Percentiles rank a stretch among this genome's conserved stretches.
These are phyloP conservation scores for Erpornis zantholeuca DNA, from an alignment of 2,113 vertebrate species.

Conservation along the genomic window DNA sequence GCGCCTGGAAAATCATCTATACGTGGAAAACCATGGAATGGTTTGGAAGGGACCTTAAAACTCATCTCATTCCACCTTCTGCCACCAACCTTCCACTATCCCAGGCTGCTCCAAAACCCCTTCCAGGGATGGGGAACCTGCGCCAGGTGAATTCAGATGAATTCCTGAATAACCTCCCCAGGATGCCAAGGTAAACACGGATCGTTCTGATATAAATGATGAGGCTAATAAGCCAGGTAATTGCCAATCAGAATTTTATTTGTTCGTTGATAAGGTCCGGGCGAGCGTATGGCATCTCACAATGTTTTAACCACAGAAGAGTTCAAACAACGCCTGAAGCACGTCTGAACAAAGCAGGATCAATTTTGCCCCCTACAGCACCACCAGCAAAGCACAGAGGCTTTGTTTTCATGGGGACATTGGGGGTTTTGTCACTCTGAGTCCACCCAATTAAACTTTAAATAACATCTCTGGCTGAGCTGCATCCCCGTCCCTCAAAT, in stretches of 20 bases:
- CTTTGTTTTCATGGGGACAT: background rate
- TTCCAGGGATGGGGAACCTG: background rate
- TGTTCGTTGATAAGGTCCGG: no score
- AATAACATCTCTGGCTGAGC: background rate
- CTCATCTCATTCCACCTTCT: background rate
- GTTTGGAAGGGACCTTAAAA: background rate
- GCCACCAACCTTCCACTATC: background rate
- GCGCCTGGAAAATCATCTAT: background rate
- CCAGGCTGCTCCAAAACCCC: background rate
- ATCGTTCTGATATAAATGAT: no score
- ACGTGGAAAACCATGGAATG: background rate
- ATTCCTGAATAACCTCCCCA: background rate
- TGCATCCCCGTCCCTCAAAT: background rate
- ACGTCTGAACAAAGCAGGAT: fast-evolving
- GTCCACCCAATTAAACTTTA: background rate
- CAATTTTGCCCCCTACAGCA: fast-evolving
- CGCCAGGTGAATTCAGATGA: background rate
- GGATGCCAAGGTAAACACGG: background rate
- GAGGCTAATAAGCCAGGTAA: no score
- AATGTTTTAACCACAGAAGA: background rate
- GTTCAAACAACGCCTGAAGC: background rate
- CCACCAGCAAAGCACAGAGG: background rate
- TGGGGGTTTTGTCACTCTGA: background rate
- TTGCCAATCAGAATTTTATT: no score
- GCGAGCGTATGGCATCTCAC: no score